phyloP scores from a whole-genome alignment of 2,797 vertebrate species.

The Sus cebifrons region DNA sequence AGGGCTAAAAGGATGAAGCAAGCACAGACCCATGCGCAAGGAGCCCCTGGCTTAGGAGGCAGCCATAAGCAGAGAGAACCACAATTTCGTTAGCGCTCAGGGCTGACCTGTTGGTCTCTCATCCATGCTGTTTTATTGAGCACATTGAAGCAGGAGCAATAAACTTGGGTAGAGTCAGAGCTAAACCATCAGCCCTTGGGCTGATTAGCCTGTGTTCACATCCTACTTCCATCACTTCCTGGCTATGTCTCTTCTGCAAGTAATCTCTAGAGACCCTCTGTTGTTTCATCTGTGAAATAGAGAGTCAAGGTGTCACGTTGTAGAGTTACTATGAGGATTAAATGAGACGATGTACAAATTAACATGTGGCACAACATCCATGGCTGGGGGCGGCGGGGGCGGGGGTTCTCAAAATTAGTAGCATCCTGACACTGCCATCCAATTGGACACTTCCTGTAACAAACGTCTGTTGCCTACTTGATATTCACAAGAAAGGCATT shows the following conservation, averaged over 20 bases:
- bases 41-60: neutral
- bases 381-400: too few relatives aligned
- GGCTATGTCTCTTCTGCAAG: neutral
- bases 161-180: neutral
- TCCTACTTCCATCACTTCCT: neutral
- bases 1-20: neutral
- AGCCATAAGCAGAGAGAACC: neutral
- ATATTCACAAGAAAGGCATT: neutral
- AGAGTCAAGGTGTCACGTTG: rapidly evolving
- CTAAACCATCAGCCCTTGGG: rapidly evolving
- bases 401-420: neutral
- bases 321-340: neutral
- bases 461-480: neutral
- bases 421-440: neutral
- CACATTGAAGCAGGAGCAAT: neutral
- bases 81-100: neutral
- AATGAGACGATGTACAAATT: neutral
- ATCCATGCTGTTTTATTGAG: neutral
- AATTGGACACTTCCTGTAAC: neutral
- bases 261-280: too few relatives aligned
- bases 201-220: neutral
- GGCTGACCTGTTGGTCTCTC: neutral
- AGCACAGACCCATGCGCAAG: neutral
- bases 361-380: rapidly evolving
- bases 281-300: neutral